Evolutionary conservation across 1,140 invertebrate species (phyloP), one percentile per base, ranked within the genome.

Genomic region (Drosophila murphyi): DNA sequence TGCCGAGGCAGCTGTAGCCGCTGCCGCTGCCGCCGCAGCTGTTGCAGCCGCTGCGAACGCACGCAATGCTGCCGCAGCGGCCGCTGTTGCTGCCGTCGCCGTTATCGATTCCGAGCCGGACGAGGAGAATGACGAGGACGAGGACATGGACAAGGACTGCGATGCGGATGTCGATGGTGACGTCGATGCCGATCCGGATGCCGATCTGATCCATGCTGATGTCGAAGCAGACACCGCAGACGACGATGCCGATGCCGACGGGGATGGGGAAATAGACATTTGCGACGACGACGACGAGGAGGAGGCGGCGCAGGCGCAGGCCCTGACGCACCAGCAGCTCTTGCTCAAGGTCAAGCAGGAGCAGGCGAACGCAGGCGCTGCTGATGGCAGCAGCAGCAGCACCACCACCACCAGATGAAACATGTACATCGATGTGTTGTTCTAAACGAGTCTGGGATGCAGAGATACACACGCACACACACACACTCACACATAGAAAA

Each of bases 341-440:
- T 50, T 91, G 56, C 64, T 88, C 35, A 91, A 88, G 65, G 80
- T 77, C 45, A 90, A 91, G 50, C 88, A 76, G 82, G 87, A 89
- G 72, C 86, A 90, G 50, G 59, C 80, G 29, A 43, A 43, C 39
- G 39, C 3, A 68, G 2, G 59, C 45, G 0, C 35, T 48, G 3
- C 45, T 29, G 29, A 28, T 28, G n/a, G 37, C 35, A 7, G 56
- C 37, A 45, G 28, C 55, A 57, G n/a, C 55, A 28, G 32, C n/a
- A 74, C 72, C 6, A 50, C 61, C 10, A 72, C 67, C 61, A 60
- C 69, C 75, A 91, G 90, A 91, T 91, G 90, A 91, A 91, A 91
- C 82, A 82, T 91, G 83, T 91, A 88, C 80, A 90, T 91, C 72
- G 90, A 91, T 68, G 90, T 91, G 64, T 77, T 91, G 71, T 88